Conservation (phyloP, 2,113 vertebrate genomes). For the Mola mola region DNA sequence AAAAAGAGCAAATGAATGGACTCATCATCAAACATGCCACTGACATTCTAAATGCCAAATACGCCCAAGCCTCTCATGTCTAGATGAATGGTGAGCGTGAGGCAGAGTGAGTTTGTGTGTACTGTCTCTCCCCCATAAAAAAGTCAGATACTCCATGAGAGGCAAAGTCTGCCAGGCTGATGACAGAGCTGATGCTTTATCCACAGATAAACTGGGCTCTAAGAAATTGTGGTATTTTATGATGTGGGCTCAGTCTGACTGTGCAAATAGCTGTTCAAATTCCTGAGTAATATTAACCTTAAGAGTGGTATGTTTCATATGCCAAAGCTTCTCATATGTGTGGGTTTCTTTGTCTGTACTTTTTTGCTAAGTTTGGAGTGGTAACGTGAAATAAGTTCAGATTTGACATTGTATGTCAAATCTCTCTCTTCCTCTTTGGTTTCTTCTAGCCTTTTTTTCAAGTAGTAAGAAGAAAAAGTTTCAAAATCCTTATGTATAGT, state of each 20-base stretch:
- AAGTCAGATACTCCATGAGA: conserved; percentile 51
- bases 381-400: too few species aligned
- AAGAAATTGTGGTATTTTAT: conserved; percentile 57
- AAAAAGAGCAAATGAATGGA: conserved; percentile 47
- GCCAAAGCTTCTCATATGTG: conserved; percentile 20
- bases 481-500: conserved; percentile 1
- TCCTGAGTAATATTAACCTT: conserved; percentile 26
- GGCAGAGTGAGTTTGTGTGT: conserved; percentile 48
- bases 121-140: conserved; percentile 37
- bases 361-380: too few species aligned
- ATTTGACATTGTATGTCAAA: conserved; percentile 1
- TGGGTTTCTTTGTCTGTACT: too few species aligned
- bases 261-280: conserved; percentile 24
- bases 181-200: conserved; percentile 52
- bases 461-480: background rate
- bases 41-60: conserved; percentile 61
- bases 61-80: conserved; percentile 43
- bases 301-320: conserved; percentile 25
- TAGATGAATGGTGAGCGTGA: conserved; percentile 55
- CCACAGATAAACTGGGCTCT: conserved; percentile 46
- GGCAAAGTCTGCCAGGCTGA: conserved; percentile 45
- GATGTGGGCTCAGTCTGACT: conserved; percentile 41
- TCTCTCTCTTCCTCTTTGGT: background rate
- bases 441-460: background rate
- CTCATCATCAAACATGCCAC: conserved; percentile 51